phyloP scores from a whole-genome alignment of 2,113 vertebrate genomes.

The Marmota monax region DNA sequence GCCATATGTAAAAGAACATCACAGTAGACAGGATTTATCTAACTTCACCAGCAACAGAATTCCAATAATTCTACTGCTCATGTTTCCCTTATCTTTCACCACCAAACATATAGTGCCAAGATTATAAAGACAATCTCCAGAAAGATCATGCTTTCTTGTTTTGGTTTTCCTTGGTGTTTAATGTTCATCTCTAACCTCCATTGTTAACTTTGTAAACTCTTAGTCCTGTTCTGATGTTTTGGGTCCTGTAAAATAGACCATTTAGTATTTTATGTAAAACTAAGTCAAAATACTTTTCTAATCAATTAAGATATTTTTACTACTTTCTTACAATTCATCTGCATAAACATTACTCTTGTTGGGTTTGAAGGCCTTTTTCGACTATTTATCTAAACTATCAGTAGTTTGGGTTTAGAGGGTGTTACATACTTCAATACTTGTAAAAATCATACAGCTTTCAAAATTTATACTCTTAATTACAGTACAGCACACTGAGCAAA shows the following conservation, averaged over 20 bases:
- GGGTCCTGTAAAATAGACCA: background rate
- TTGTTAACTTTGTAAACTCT: background rate
- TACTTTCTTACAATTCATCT: constrained; percentile 5
- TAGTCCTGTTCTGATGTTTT: background rate
- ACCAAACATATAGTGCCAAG: background rate
- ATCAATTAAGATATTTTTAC: background rate
- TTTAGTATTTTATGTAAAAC: background rate
- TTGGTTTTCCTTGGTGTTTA: background rate
- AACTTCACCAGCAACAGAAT: background rate
- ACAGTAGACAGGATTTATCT: background rate
- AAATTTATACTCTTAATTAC: background rate
- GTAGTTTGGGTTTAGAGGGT: background rate
- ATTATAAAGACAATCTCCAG: background rate
- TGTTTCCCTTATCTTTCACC: background rate
- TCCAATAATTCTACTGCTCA: background rate
- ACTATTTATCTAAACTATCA: background rate
- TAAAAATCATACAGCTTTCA: background rate
- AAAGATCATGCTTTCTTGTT: background rate
- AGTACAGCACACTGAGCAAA: background rate
- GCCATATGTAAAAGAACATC: background rate
- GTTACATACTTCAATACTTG: background rate
- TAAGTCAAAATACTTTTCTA: background rate
- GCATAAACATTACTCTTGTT: background rate
- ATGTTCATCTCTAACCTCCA: background rate
- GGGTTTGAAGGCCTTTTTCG: background rate